phyloP scores from a whole-genome alignment of 2,113 vertebrate genomes.

The Cebidichthys violaceus region DNA sequence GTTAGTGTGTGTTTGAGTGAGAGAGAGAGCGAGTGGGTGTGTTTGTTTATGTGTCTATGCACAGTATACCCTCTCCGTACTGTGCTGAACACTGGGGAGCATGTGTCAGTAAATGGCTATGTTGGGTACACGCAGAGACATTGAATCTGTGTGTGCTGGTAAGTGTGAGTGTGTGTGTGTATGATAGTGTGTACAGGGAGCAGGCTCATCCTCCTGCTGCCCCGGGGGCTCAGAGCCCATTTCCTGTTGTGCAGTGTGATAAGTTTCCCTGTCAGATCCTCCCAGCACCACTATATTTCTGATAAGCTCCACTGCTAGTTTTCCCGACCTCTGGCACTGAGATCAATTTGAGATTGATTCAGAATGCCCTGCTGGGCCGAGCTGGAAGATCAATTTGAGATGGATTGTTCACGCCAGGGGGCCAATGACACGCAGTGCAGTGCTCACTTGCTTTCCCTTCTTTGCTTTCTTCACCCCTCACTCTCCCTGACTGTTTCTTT shows the following conservation, averaged over 20 bases:
- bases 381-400: slow-evolving; percentile 88
- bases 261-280: slow-evolving; percentile 88
- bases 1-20: slow-evolving; percentile 30
- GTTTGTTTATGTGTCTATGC: slow-evolving; percentile 42
- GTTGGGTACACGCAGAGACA: slow-evolving; percentile 62
- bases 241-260: slow-evolving; percentile 86
- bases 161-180: slow-evolving; percentile 42
- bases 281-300: slow-evolving; percentile 88
- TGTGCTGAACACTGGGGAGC: slow-evolving; percentile 61
- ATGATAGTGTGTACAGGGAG: slow-evolving; percentile 58
- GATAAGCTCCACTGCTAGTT: slow-evolving; percentile 88
- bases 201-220: slow-evolving; percentile 73
- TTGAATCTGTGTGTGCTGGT: slow-evolving; percentile 56
- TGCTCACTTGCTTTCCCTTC: slow-evolving; percentile 75
- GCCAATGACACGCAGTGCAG: slow-evolving; percentile 80
- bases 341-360: slow-evolving; percentile 90
- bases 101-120: slow-evolving; percentile 63
- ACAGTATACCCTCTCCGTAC: slow-evolving; percentile 37
- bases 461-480: slow-evolving; percentile 73
- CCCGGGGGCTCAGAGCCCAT: slow-evolving; percentile 83
- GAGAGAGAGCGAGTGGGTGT: background rate
- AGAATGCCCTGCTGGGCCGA: slow-evolving; percentile 84
- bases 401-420: slow-evolving; percentile 86
- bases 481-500: slow-evolving; percentile 64
- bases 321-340: slow-evolving; percentile 86